Conservation (phyloP, 2,888 invertebrate genomes). For the Physocephala rufipes region DNA sequence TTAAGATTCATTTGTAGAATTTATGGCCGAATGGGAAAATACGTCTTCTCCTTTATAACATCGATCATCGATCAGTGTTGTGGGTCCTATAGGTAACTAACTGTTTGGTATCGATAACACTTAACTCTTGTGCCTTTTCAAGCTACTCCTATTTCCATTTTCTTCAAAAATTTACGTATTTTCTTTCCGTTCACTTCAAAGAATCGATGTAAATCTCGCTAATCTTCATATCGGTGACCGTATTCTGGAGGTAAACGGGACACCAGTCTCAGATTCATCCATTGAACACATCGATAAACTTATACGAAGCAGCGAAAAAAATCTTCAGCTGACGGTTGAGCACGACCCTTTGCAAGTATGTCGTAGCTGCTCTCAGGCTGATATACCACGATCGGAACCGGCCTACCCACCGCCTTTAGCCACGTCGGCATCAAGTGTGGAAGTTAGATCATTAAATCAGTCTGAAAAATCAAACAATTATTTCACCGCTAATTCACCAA, state of each 20-base stretch:
- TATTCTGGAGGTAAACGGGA: conserved; percentile 92
- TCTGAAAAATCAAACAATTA: neutral
- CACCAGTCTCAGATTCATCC: conserved; percentile 82
- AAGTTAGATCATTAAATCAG: conserved; percentile 56
- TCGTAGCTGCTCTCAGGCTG: conserved; percentile 68
- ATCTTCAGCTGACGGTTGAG: conserved; percentile 87
- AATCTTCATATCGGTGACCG: conserved; percentile 91
- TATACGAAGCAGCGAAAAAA: conserved; percentile 76
- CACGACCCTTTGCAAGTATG: conserved; percentile 83
- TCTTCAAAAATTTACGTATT: neutral
- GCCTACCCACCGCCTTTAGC: conserved; percentile 50
- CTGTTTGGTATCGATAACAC: conserved; percentile 17
- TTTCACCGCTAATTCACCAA: conserved; percentile 50
- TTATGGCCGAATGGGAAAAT: conserved; percentile 74
- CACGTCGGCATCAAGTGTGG: conserved; percentile 58
- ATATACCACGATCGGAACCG: conserved; percentile 51
- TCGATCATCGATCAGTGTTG: conserved; percentile 77
- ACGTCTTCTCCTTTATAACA: conserved; percentile 76
- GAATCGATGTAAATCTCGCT: conserved; percentile 83
- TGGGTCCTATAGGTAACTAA: conserved; percentile 74
- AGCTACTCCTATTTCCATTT: conserved; percentile 5
- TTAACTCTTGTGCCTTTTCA: conserved; percentile 25
- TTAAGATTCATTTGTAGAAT: conserved; percentile 68
- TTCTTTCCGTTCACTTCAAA: conserved; percentile 60
- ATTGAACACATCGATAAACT: conserved; percentile 81